Conservation (phyloP, 2,888 invertebrate species). For the Panopea generosa region DNA sequence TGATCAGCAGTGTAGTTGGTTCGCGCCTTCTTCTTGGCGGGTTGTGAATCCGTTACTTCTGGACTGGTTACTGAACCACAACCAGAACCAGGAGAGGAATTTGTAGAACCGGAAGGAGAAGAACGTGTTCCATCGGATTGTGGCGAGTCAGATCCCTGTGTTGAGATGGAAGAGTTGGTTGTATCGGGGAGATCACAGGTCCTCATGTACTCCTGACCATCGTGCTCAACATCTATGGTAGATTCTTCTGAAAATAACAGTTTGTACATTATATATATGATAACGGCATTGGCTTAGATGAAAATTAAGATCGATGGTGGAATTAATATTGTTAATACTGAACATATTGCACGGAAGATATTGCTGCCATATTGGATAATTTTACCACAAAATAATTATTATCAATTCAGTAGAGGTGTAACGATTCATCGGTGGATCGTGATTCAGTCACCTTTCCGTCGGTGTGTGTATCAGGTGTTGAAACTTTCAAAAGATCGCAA, state of each 20-base stretch:
- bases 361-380: no score
- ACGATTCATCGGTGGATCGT: no score
- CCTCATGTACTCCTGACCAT: constrained; percentile 46
- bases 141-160: constrained; percentile 57
- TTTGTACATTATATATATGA: background rate
- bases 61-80: constrained; percentile 52
- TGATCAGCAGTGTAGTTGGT: constrained; percentile 72
- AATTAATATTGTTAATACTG: no score
- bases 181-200: constrained; percentile 47
- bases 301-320: no score
- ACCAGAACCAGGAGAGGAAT: constrained; percentile 45
- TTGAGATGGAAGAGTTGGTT: constrained; percentile 67
- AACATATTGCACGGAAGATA: no score
- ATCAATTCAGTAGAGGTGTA: no score
- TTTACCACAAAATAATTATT: no score
- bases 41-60: constrained; percentile 29
- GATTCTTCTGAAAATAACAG: constrained; percentile 18
- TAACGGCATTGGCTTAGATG: no score
- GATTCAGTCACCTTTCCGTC: no score
- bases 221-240: constrained; percentile 39
- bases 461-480: no score
- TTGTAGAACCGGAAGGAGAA: constrained; percentile 47
- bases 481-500: no score
- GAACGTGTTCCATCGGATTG: constrained; percentile 51
- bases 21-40: constrained; percentile 65